phyloP scores from a whole-genome alignment of 2,797 vertebrate species.

The Megaceryle alcyon region DNA sequence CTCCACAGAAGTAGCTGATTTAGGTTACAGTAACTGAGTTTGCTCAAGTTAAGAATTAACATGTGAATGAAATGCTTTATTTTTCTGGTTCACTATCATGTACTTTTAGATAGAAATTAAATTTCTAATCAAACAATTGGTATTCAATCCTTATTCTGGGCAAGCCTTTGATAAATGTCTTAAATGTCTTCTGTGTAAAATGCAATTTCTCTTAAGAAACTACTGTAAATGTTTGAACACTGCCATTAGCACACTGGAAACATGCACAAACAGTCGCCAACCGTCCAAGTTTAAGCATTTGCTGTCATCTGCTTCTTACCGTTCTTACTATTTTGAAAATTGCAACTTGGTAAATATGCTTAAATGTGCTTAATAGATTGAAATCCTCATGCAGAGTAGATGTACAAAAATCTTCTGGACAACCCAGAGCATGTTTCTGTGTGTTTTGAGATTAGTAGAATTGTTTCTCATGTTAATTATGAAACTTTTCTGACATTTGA shows the following conservation, averaged over 20 bases:
- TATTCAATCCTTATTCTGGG: background rate
- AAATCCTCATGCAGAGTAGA: background rate
- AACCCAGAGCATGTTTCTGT: background rate
- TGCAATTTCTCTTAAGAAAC: background rate
- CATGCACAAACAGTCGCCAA: too few species aligned
- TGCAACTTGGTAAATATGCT: background rate
- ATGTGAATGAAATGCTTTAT: background rate
- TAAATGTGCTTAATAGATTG: background rate
- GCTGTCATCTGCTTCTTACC: background rate
- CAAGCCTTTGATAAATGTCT: background rate
- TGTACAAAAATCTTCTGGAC: background rate
- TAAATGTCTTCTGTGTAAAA: background rate
- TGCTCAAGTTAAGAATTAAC: background rate
- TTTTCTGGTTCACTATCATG: background rate
- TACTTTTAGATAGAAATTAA: background rate
- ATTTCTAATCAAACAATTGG: background rate
- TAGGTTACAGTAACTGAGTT: background rate
- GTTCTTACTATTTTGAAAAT: background rate
- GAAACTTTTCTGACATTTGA: background rate
- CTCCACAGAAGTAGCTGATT: background rate
- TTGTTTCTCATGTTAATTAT: background rate
- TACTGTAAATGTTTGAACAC: background rate
- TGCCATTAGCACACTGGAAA: background rate
- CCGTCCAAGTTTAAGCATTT: background rate
- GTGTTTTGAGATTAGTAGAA: background rate